A percentile compares a stretch with the other conserved stretches of the same genome.
Conservation (phyloP, 2,797 vertebrate species). For the Chaunax sp. region DNA sequence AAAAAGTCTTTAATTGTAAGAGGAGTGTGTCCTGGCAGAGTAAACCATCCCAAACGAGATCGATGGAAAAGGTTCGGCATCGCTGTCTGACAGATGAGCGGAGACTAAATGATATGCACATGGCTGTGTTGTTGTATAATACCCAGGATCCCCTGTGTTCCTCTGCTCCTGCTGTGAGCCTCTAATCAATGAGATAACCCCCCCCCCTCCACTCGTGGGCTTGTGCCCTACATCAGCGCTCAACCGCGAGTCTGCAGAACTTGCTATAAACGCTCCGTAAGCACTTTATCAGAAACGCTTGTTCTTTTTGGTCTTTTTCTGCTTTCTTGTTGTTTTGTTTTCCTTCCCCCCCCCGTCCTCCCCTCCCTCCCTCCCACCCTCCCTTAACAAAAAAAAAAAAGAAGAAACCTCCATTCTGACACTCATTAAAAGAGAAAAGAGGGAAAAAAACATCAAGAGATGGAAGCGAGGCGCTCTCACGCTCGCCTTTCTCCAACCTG, state of each 20-base stretch:
- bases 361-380: constrained; percentile 32
- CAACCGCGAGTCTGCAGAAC: constrained; percentile 77
- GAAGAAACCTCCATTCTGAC: constrained; percentile 78
- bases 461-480: constrained; percentile 67
- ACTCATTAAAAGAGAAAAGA: constrained; percentile 86
- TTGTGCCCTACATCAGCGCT: constrained; percentile 76
- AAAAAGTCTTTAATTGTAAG: no score
- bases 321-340: constrained; percentile 87
- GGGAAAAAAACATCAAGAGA: constrained; percentile 79
- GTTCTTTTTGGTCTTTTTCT: constrained; percentile 82
- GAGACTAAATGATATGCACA: no score
- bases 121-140: no score
- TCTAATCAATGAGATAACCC: constrained; percentile 70
- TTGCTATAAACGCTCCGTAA: constrained; percentile 81
- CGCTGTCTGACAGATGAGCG: no score
- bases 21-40: no score
- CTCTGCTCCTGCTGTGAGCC: constrained; percentile 26
- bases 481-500: constrained; percentile 82
- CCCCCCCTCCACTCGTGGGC: constrained; percentile 54
- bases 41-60: no score
- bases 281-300: constrained; percentile 85
- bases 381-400: constrained; percentile 59
- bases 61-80: no score
- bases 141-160: neutral
- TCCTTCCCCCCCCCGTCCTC: constrained; percentile 47